Percentiles rank a stretch among this genome's conserved stretches.
Conservation (phyloP, 2,888 invertebrate genomes). For the Drosophila maculinotata region DNA sequence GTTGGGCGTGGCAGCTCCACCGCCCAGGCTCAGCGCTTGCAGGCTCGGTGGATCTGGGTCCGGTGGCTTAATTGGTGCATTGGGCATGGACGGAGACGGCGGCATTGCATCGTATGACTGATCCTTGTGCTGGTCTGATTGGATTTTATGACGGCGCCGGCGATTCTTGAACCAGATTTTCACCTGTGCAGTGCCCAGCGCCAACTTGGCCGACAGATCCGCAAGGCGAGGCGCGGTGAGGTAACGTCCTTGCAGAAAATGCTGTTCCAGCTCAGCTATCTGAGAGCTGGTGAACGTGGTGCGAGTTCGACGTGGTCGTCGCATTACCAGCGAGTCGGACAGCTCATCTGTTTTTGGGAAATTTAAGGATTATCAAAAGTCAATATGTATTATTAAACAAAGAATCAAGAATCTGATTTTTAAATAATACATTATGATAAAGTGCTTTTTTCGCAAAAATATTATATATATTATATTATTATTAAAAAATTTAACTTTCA, state of each 20-base stretch:
- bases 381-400: too few relatives aligned
- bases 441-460: too few relatives aligned
- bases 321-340: conserved; percentile 73
- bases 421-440: too few relatives aligned
- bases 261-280: conserved; percentile 74
- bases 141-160: conserved; percentile 77
- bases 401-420: too few relatives aligned
- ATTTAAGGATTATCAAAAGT: not conserved
- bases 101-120: conserved; percentile 71
- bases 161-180: conserved; percentile 82
- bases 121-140: conserved; percentile 71
- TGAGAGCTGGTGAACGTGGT: conserved; percentile 80
- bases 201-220: conserved; percentile 73
- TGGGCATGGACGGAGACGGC: conserved; percentile 61
- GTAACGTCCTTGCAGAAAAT: conserved; percentile 76
- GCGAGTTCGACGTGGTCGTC: conserved; percentile 76
- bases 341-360: conserved; percentile 61
- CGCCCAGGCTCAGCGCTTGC: conserved; percentile 59
- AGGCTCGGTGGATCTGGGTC: conserved; percentile 67
- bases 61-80: conserved; percentile 28
- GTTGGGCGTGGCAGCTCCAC: conserved; percentile 56
- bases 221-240: conserved; percentile 70
- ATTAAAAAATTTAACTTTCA: too few relatives aligned
- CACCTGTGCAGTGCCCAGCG: conserved; percentile 73
- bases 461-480: too few relatives aligned